Conservation (phyloP, 1,140 invertebrate genomes). For the Drosophila sp. region DNA sequence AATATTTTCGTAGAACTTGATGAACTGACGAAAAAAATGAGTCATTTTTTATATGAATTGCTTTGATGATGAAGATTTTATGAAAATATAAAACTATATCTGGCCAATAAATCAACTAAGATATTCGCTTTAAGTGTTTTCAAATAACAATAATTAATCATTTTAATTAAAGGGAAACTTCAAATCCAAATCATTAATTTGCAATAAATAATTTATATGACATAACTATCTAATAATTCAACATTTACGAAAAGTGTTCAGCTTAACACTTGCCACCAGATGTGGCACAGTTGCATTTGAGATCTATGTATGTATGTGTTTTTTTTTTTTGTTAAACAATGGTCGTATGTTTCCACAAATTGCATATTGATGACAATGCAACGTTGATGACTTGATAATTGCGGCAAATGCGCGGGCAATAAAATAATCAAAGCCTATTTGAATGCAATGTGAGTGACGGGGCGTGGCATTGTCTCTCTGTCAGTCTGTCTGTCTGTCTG, state of each 20-base stretch:
- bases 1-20: too few relatives aligned
- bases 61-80: too few relatives aligned
- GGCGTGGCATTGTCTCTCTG: constrained; percentile 17
- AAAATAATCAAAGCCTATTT: constrained; percentile 82
- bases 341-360: constrained; percentile 60
- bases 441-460: constrained; percentile 44
- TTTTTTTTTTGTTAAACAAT: constrained; percentile 28
- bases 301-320: constrained; percentile 18
- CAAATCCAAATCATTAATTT: too few relatives aligned
- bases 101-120: too few relatives aligned
- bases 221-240: constrained; percentile 9
- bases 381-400: constrained; percentile 83
- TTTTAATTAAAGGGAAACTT: too few relatives aligned
- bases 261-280: constrained; percentile 17
- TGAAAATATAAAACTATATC: too few relatives aligned
- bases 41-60: too few relatives aligned
- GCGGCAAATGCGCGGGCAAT: constrained; percentile 79
- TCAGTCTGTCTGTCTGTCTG: too few relatives aligned
- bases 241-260: neutral
- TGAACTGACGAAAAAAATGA: too few relatives aligned
- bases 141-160: too few relatives aligned
- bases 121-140: too few relatives aligned
- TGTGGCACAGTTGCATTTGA: constrained; percentile 53
- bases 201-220: neutral
- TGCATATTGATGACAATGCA: constrained; percentile 79